A percentile compares a stretch with the other conserved stretches of the same genome.
Evolutionary conservation across 2,797 vertebrate genomes (phyloP).

Genomic region (Zalophus californianus): DNA sequence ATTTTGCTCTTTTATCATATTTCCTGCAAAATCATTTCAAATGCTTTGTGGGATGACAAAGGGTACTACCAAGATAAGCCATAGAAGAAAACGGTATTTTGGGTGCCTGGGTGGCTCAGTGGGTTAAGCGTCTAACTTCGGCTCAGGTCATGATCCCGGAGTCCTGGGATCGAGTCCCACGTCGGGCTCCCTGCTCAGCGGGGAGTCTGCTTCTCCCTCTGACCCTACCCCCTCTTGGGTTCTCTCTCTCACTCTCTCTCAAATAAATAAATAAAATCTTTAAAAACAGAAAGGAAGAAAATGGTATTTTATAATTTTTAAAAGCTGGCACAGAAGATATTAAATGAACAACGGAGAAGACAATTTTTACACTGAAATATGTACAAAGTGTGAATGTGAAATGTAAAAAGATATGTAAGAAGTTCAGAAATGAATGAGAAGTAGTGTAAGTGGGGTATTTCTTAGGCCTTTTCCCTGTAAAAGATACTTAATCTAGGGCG

Average conservation of each 20-base stretch:
- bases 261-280: too few species aligned
- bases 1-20: conserved; percentile 34
- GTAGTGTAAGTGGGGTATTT: neutral
- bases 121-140: too few species aligned
- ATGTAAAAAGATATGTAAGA: neutral
- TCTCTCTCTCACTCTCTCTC: too few species aligned
- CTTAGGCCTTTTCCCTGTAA: neutral
- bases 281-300: too few species aligned
- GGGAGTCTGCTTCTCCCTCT: too few species aligned
- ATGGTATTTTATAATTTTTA: neutral
- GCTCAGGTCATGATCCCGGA: too few species aligned
- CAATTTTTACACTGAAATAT: neutral
- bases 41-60: neutral
- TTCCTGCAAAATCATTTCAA: neutral
- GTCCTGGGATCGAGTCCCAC: too few species aligned
- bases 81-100: neutral
- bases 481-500: neutral
- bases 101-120: too few species aligned
- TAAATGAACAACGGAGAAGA: neutral
- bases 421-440: neutral
- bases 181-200: too few species aligned
- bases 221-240: too few species aligned
- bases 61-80: neutral
- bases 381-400: neutral
- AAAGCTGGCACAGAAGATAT: neutral